Evolutionary conservation across 2,888 invertebrate genomes (phyloP).

Genomic region (Rhopalosiphum nymphaeae): DNA sequence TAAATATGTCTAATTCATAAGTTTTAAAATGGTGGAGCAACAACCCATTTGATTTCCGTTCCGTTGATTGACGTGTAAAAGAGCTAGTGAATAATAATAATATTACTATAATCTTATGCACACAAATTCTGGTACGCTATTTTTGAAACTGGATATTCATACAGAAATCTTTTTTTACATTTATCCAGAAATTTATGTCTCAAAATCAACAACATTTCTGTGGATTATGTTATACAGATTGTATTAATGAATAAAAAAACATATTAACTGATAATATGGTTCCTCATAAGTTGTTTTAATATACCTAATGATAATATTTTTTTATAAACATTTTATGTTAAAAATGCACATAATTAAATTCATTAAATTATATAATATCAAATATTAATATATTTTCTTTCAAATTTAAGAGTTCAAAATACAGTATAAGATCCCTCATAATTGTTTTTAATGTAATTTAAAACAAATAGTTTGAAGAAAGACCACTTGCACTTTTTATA

Average conservation of each 20-base stretch:
- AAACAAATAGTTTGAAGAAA: background rate
- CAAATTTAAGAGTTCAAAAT: no score
- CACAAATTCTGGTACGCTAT: background rate
- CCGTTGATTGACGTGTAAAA: background rate
- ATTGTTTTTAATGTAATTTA: no score
- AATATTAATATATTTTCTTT: background rate
- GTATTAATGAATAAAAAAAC: background rate
- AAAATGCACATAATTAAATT: background rate
- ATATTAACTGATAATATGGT: background rate
- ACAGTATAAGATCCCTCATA: no score
- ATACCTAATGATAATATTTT: background rate
- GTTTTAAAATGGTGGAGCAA: background rate
- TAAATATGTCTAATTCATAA: background rate
- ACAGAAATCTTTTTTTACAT: background rate
- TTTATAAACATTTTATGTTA: background rate
- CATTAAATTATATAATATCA: background rate
- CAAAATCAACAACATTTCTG: background rate
- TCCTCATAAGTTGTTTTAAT: background rate
- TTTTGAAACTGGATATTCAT: background rate
- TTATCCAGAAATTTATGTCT: background rate
- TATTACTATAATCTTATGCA: background rate
- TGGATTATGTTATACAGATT: background rate
- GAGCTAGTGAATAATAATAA: background rate
- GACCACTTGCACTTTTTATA: background rate
- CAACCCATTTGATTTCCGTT: rapidly evolving